A percentile compares a stretch with the other conserved stretches of the same genome.
These are phyloP conservation scores for Gymnocephalus cernua DNA, from an alignment of 2,113 vertebrate species.

Conservation along the genomic window DNA sequence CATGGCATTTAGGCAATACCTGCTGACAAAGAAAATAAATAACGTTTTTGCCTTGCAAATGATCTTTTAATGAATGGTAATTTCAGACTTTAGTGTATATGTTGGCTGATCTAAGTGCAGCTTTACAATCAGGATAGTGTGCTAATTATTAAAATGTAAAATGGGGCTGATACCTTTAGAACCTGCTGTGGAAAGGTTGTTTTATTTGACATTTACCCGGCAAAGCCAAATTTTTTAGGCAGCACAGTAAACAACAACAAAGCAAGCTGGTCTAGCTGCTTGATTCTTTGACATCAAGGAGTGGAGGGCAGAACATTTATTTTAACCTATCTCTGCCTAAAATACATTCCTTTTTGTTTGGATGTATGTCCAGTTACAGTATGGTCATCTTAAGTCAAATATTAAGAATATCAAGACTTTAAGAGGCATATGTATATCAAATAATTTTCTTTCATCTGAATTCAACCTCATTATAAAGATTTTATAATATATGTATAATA, in stretches of 20 bases:
- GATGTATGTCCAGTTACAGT: too few species aligned
- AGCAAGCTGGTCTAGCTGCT: background rate
- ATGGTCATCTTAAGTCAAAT: background rate
- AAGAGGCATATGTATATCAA: background rate
- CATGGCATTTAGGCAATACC: constrained; percentile 1
- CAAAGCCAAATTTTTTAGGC: background rate
- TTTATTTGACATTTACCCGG: constrained; percentile 55
- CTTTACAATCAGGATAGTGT: constrained; percentile 34
- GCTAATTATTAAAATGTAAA: constrained; percentile 29
- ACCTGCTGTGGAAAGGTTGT: constrained; percentile 27
- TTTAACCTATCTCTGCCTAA: background rate
- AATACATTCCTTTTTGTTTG: background rate
- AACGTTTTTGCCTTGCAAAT: constrained; percentile 17
- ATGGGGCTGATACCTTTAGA: constrained; percentile 8
- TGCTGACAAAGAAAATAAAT: constrained; percentile 4
- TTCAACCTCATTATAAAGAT: background rate
- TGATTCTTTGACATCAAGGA: background rate
- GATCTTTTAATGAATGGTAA: constrained; percentile 33
- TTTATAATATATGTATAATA: background rate
- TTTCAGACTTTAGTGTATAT: constrained; percentile 19
- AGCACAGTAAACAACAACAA: constrained; percentile 11
- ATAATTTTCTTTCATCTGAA: background rate
- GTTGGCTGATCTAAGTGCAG: background rate
- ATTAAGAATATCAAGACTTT: background rate
- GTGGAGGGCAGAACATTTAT: background rate